A percentile compares a stretch with the other conserved stretches of the same genome.
Evolutionary conservation across 2,113 vertebrate genomes (phyloP).

Genomic region (Dasyprocta punctata): DNA sequence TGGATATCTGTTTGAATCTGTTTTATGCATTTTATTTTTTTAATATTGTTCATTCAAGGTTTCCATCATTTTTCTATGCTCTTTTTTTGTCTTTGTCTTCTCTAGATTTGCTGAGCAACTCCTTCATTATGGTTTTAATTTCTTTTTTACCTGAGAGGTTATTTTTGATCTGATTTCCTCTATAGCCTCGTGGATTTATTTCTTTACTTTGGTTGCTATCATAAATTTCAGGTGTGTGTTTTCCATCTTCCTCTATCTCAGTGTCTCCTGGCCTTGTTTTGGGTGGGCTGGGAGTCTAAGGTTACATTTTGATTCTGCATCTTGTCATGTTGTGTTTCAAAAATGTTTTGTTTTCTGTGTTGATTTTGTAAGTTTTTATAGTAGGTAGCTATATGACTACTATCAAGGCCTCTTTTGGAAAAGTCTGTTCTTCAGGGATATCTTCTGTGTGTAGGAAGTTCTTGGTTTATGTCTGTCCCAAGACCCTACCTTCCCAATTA

Average conservation of each 20-base stretch:
- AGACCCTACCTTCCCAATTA: too few relatives aligned
- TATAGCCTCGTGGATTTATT: not conserved
- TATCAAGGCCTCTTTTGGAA: not conserved
- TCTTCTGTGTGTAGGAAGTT: too few relatives aligned
- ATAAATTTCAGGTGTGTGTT: not conserved
- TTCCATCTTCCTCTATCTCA: not conserved
- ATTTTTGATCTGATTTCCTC: not conserved
- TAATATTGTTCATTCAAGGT: not conserved
- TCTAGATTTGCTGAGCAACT: not conserved
- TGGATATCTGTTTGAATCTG: not conserved
- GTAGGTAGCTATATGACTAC: not conserved
- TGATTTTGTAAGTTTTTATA: not conserved
- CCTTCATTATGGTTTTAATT: not conserved
- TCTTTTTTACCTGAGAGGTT: not conserved
- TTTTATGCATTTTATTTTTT: not conserved
- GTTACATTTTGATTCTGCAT: not conserved
- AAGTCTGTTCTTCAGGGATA: not conserved
- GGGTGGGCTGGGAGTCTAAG: not conserved
- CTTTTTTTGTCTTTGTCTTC: not conserved
- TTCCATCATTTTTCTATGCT: not conserved
- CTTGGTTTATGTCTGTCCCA: too few relatives aligned
- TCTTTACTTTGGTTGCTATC: not conserved
- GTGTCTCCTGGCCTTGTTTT: not conserved
- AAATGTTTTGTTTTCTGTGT: not conserved
- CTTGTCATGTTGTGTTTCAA: not conserved